Evolutionary conservation across 2,888 invertebrate species (phyloP).

Genomic region (Ophion costatus): DNA sequence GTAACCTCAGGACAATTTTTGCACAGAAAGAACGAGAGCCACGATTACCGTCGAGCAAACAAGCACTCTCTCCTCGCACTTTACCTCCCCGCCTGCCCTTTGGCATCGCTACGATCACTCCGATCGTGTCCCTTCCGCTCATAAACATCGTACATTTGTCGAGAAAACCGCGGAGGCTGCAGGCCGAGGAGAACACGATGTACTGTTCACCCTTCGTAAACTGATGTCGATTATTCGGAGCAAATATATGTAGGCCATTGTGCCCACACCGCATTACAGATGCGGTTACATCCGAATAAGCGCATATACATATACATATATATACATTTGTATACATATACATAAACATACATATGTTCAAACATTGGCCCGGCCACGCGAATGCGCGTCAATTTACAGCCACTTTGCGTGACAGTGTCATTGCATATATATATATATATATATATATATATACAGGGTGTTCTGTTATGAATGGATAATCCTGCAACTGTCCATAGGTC

Average conservation of each 20-base stretch:
- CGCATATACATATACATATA: conserved; percentile 12
- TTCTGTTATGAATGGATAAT: too few species aligned
- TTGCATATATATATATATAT: background rate
- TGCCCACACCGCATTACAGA: conserved; percentile 12
- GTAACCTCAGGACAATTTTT: too few species aligned
- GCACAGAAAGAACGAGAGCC: too few species aligned
- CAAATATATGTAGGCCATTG: conserved; percentile 49
- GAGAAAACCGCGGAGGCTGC: conserved; percentile 46
- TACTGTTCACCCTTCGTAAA: conserved; percentile 56
- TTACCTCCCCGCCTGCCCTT: background rate
- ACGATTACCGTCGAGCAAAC: too few species aligned
- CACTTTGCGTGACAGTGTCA: conserved; percentile 52
- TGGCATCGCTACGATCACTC: background rate
- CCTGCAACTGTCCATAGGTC: too few species aligned
- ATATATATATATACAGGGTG: background rate
- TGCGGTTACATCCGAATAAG: conserved; percentile 7
- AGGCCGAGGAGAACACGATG: conserved; percentile 24
- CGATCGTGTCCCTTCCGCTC: background rate
- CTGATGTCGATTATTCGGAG: conserved; percentile 59
- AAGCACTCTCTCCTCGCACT: background rate
- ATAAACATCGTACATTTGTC: conserved; percentile 57
- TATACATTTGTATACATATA: conserved; percentile 10
- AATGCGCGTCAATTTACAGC: conserved; percentile 50
- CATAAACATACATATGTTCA: conserved; percentile 5
- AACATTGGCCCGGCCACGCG: conserved; percentile 1